Evolutionary conservation across 2,797 vertebrate species (phyloP), one percentile per base, ranked within the genome.

Genomic region (Spheniscus humboldti): DNA sequence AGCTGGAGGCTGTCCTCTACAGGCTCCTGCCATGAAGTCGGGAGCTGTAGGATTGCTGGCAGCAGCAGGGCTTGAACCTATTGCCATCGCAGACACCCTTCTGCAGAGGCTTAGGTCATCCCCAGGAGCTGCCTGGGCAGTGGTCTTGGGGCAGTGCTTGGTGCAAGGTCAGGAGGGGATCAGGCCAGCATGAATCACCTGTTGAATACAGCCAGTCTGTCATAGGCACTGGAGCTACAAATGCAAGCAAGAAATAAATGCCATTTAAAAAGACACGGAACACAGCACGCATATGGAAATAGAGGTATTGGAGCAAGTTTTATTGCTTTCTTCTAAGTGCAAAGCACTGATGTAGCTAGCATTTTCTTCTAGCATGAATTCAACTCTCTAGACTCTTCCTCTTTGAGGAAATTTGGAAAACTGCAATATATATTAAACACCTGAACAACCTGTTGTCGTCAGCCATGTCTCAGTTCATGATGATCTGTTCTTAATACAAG

Each of bases 211-310:
- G 8, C 74, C 62, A 37, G 35, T 14, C 14, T 6, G 7, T 30
- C 1, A 1, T 48, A 64, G 80, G 18, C 50, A 31, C 11, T 31
- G 68, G 31, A 62, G 20, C 7, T 77, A 37, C 1, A 1, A 41
- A 63, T n/a, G 28, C 31, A 57, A 55, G 14, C 7, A 55, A 57
- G 39, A 85, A 82, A 79, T 30, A 86, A 73, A 59, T 11, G 12
- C 5, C 14, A 47, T 27, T 74, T 59, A 0, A n/a, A 62, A 64
- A 62, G 35, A 8, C 23, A 27, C 53, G 62, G 33, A 75, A 18
- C 15, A 30, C 1, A 22, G 10, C 5, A 13, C 0, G 1, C 6
- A 1, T 22, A 4, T 16, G 53, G 63, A 30, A 74, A 23, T 2
- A 39, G 43, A 64, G 24, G 6, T 43, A 57, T 52, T 1, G 3